Conservation (phyloP, 2,797 vertebrate genomes). For the Anguilla megastoma region DNA sequence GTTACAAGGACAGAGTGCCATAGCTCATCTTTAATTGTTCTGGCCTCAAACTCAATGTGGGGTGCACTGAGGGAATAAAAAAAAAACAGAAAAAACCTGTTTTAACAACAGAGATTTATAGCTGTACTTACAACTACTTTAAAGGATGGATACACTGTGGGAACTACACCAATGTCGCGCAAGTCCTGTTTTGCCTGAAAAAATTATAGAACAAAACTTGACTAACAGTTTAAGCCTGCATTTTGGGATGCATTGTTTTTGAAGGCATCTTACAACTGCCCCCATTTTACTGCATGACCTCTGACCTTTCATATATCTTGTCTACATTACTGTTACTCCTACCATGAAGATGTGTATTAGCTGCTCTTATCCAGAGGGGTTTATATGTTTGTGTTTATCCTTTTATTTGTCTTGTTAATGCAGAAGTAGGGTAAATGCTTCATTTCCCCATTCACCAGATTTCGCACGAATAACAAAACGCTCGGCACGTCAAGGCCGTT, state of each 20-base stretch:
- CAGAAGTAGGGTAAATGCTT: neutral
- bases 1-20: neutral
- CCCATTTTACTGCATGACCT: neutral
- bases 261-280: neutral
- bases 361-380: neutral
- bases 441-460: neutral
- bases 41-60: neutral
- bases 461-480: neutral
- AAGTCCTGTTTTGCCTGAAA: neutral
- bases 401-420: neutral
- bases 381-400: neutral
- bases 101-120: neutral
- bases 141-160: neutral
- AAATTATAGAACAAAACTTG: neutral
- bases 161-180: neutral
- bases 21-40: neutral
- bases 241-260: neutral
- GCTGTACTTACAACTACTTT: neutral
- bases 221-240: neutral
- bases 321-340: neutral
- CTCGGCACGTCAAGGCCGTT: neutral
- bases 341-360: neutral
- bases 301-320: neutral
- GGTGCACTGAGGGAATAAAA: neutral
- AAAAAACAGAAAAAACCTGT: neutral